Conservation (phyloP, 2,888 invertebrate genomes). For the Melipona bicolor region DNA sequence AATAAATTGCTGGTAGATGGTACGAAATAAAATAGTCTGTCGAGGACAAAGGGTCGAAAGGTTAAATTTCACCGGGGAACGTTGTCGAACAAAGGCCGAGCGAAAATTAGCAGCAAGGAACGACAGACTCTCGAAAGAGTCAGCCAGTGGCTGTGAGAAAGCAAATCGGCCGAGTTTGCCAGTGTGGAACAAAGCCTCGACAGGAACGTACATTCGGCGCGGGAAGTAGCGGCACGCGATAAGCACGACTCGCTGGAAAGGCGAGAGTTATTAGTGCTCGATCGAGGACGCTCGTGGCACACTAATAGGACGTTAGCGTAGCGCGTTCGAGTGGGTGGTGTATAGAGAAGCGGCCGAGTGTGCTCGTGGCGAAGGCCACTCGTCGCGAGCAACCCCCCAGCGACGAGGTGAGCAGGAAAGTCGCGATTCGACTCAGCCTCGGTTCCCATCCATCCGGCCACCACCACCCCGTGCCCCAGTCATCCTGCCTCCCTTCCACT, state of each 20-base stretch:
- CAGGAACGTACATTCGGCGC: conserved; percentile 17
- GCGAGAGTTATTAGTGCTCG: conserved; percentile 67
- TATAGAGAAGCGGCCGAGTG: conserved; percentile 64
- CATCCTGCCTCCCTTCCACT: conserved; percentile 24
- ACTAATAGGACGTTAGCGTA: conserved; percentile 79
- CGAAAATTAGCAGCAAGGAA: neutral
- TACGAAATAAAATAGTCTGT: no score
- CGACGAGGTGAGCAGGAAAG: neutral
- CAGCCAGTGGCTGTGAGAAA: conserved; percentile 24
- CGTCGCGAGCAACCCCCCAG: conserved; percentile 55
- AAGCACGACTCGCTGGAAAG: conserved; percentile 48
- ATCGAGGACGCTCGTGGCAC: conserved; percentile 74
- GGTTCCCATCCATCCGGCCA: conserved; percentile 57
- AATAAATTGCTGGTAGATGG: no score
- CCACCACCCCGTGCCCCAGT: neutral
- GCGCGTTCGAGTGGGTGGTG: conserved; percentile 66
- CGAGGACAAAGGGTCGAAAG: no score
- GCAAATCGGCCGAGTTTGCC: neutral
- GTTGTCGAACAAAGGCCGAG: neutral
- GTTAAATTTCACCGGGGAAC: no score
- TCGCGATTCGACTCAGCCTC: conserved; percentile 26
- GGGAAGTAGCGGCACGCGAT: conserved; percentile 44
- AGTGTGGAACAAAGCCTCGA: conserved; percentile 23
- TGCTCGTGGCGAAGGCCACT: conserved; percentile 65
- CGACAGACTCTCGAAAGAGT: neutral